Conservation (phyloP, 2,797 vertebrate genomes). For the Rhincodon typus region DNA sequence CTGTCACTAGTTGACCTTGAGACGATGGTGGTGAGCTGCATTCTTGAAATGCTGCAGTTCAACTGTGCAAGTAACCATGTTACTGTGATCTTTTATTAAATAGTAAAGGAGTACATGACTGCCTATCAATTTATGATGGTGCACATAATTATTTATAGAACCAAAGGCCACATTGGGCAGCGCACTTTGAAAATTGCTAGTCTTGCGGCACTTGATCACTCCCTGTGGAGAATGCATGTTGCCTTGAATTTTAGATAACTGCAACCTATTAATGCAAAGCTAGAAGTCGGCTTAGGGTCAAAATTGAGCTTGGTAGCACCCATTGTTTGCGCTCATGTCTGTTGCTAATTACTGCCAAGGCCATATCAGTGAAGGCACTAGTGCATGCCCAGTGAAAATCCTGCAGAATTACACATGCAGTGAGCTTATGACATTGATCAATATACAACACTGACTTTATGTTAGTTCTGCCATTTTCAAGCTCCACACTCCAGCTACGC, state of each 20-base stretch:
- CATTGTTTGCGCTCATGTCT: neutral
- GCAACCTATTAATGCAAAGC: neutral
- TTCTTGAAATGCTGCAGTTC: too few species aligned
- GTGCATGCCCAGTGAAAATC: neutral
- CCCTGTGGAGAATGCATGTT: neutral
- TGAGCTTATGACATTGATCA: neutral
- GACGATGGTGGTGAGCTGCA: too few species aligned
- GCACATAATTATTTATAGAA: neutral
- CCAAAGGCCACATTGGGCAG: neutral
- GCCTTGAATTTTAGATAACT: neutral
- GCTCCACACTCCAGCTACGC: neutral
- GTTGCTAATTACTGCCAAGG: neutral
- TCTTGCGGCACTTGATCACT: neutral
- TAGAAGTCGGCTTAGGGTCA: neutral
- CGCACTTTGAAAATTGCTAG: neutral
- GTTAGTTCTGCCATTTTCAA: neutral
- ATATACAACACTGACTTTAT: neutral
- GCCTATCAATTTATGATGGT: neutral
- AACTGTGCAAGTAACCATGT: neutral
- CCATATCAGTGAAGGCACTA: neutral
- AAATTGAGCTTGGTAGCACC: neutral
- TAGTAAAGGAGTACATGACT: neutral
- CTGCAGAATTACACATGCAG: neutral
- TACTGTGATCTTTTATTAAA: neutral
- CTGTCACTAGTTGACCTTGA: too few species aligned